Evolutionary conservation across 2,797 vertebrate species (phyloP).

Genomic region (Gallinago stenura): DNA sequence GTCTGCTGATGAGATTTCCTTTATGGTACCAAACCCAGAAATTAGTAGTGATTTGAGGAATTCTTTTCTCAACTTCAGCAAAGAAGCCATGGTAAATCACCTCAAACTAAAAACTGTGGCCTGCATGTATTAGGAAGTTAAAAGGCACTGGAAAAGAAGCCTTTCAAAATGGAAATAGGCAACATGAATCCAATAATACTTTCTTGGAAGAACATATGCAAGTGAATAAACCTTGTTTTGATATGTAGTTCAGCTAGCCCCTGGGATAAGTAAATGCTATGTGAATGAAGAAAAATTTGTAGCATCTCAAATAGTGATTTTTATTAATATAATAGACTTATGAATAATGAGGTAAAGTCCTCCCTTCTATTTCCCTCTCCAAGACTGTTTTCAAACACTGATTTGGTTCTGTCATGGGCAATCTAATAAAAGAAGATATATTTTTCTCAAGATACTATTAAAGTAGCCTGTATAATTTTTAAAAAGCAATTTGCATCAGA

Average conservation of each 20-base stretch:
- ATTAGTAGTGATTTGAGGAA: background rate
- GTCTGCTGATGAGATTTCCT: background rate
- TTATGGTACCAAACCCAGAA: background rate
- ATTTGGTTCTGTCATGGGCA: slow-evolving; percentile 3
- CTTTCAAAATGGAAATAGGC: background rate
- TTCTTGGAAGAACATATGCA: background rate
- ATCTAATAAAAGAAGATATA: slow-evolving; percentile 24
- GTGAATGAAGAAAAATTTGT: background rate
- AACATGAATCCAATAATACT: background rate
- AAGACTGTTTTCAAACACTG: background rate
- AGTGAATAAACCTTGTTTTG: background rate
- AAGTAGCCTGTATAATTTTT: slow-evolving; percentile 38
- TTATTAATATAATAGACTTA: background rate
- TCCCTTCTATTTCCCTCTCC: background rate
- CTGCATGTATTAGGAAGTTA: background rate
- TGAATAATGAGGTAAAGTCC: background rate
- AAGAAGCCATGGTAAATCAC: background rate
- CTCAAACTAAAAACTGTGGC: background rate
- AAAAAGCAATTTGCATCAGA: slow-evolving; percentile 24
- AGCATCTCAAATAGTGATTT: background rate
- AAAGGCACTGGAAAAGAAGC: background rate
- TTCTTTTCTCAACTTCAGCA: background rate
- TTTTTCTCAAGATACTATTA: slow-evolving; percentile 35
- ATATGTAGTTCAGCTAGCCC: background rate
- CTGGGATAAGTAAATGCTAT: background rate